A percentile compares a stretch with the other conserved stretches of the same genome.
Conservation (phyloP, 2,797 vertebrate species). For the Salarias fasciatus region DNA sequence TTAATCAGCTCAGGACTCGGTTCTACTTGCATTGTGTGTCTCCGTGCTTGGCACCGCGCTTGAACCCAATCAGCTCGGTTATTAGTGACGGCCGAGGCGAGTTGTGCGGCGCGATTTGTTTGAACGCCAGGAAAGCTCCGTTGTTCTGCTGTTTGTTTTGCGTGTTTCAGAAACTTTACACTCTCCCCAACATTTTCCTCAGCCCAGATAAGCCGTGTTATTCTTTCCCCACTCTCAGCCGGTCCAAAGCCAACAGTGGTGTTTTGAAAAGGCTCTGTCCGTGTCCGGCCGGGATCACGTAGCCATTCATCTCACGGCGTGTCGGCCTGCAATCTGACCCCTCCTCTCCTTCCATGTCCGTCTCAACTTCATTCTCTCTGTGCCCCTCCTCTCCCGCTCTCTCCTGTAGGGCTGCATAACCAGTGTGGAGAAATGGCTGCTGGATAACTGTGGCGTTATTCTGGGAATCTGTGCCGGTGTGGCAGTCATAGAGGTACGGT, state of each 20-base stretch:
- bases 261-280: slow-evolving; percentile 68
- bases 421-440: slow-evolving; percentile 88
- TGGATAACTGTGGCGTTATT: slow-evolving; percentile 90
- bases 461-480: slow-evolving; percentile 90
- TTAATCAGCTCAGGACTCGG: slow-evolving; percentile 9
- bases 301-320: slow-evolving; percentile 48
- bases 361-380: slow-evolving; percentile 22
- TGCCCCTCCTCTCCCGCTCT: slow-evolving; percentile 30
- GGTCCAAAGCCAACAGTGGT: slow-evolving; percentile 68
- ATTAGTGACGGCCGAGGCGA: slow-evolving; percentile 24
- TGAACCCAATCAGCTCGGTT: slow-evolving; percentile 30
- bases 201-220: slow-evolving; percentile 53
- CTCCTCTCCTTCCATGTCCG: slow-evolving; percentile 9
- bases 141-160: slow-evolving; percentile 18
- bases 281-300: slow-evolving; percentile 61
- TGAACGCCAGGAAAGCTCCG: slow-evolving; percentile 36
- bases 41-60: slow-evolving; percentile 25
- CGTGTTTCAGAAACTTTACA: slow-evolving; percentile 38
- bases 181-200: slow-evolving; percentile 30
- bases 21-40: slow-evolving; percentile 27
- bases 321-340: background rate
- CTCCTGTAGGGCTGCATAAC: slow-evolving; percentile 85
- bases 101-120: slow-evolving; percentile 42
- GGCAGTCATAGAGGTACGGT: slow-evolving; percentile 88
- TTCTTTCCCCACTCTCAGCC: slow-evolving; percentile 54